Evolutionary conservation across 1,140 invertebrate species (phyloP).

Genomic region (Pemphigus obesinymphae): DNA sequence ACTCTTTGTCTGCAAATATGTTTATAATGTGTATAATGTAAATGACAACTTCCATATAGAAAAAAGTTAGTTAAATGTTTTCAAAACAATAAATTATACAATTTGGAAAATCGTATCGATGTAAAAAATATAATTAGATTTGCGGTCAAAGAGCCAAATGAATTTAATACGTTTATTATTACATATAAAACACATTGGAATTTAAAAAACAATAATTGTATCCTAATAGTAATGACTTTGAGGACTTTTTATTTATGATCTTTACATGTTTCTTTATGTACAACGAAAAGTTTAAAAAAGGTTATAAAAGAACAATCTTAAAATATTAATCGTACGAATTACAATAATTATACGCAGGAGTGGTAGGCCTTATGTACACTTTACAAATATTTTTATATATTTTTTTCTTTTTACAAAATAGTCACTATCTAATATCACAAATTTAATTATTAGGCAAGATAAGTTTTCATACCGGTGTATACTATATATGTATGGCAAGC

Average conservation of each 20-base stretch:
- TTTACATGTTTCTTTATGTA: conserved; percentile 13
- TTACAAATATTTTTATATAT: neutral
- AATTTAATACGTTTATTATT: conserved; percentile 1
- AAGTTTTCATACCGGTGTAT: conserved; percentile 12
- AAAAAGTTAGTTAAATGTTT: too few relatives aligned
- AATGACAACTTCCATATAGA: too few relatives aligned
- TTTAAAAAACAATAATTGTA: conserved; percentile 20
- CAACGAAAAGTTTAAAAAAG: conserved; percentile 21
- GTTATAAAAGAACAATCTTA: conserved; percentile 34
- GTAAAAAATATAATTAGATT: neutral
- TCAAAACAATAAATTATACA: too few relatives aligned
- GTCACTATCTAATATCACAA: conserved; percentile 42
- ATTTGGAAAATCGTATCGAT: too few relatives aligned
- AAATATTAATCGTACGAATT: neutral
- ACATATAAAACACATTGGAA: conserved; percentile 13
- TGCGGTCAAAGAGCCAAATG: neutral
- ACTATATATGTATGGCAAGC: conserved; percentile 60
- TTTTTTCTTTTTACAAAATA: neutral
- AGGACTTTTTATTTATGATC: neutral
- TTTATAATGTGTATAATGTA: neutral
- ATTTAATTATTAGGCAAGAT: conserved; percentile 29
- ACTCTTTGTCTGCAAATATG: neutral
- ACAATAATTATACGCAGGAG: conserved; percentile 23
- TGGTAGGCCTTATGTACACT: conserved; percentile 25
- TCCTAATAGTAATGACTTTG: conserved; percentile 34